These are phyloP conservation scores for Pelvicachromis taeniatus DNA, from an alignment of 2,113 vertebrate genomes.

Conservation along the genomic window DNA sequence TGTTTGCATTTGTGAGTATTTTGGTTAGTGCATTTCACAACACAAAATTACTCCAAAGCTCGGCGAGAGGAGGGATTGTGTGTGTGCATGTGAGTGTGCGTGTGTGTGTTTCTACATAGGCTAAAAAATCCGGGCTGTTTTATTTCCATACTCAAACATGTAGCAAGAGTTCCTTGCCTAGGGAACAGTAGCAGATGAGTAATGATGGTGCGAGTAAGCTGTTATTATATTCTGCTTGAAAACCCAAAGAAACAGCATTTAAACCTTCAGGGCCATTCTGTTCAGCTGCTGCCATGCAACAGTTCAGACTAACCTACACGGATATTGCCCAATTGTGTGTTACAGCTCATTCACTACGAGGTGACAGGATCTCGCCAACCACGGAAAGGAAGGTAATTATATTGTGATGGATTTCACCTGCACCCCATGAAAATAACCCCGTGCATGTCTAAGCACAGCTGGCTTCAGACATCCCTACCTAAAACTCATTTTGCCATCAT, in stretches of 20 bases:
- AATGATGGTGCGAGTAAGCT: slow-evolving; percentile 41
- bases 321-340: slow-evolving; percentile 43
- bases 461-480: not conserved
- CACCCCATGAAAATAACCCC: slow-evolving; percentile 35
- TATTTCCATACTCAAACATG: slow-evolving; percentile 52
- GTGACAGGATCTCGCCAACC: slow-evolving; percentile 40
- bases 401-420: slow-evolving; percentile 54
- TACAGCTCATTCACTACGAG: slow-evolving; percentile 36
- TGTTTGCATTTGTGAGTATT: slow-evolving; percentile 61
- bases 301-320: slow-evolving; percentile 21
- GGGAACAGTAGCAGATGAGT: slow-evolving; percentile 44
- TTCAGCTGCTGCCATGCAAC: slow-evolving; percentile 30
- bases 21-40: slow-evolving; percentile 53
- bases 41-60: slow-evolving; percentile 51
- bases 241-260: slow-evolving; percentile 45
- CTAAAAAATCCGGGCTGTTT: slow-evolving; percentile 12
- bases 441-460: slow-evolving; percentile 8
- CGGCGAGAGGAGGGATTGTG: not conserved
- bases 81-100: not conserved
- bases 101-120: slow-evolving; percentile 17
- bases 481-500: not conserved
- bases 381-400: slow-evolving; percentile 42
- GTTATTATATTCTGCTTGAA: slow-evolving; percentile 50
- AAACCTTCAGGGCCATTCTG: slow-evolving; percentile 47
- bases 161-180: slow-evolving; percentile 34